Conservation (phyloP, 2,113 vertebrate species). For the Mellivora capensis region DNA sequence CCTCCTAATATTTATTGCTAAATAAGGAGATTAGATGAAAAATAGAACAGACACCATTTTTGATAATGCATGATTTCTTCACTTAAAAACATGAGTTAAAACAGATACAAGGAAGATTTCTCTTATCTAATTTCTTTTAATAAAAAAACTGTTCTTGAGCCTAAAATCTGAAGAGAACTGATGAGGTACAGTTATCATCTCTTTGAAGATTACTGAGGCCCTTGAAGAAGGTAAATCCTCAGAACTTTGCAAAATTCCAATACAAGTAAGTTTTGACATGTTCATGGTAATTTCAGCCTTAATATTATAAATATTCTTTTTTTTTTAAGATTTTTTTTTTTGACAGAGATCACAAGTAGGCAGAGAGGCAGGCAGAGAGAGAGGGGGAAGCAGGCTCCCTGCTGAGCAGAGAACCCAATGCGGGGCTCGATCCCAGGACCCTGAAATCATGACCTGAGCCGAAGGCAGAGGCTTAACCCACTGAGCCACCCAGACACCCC, state of each 20-base stretch:
- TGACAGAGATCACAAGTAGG: too few relatives aligned
- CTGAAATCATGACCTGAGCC: too few relatives aligned
- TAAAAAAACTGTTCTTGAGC: not conserved
- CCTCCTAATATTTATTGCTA: not conserved
- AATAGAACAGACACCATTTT: not conserved
- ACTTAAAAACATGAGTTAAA: not conserved
- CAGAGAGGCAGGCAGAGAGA: too few relatives aligned
- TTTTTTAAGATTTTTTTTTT: too few relatives aligned
- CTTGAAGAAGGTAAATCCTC: slow-evolving; percentile 9
- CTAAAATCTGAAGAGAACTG: not conserved
- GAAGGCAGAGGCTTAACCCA: too few relatives aligned
- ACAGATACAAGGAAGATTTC: not conserved
- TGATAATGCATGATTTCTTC: not conserved
- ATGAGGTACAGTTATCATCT: not conserved
- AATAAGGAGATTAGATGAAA: not conserved
- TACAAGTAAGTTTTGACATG: not conserved
- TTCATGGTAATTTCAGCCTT: not conserved
- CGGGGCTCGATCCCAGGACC: too few relatives aligned
- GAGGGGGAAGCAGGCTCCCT: too few relatives aligned
- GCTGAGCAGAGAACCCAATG: too few relatives aligned
- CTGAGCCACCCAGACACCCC: too few relatives aligned
- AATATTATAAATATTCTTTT: not conserved
- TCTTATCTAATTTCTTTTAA: not conserved
- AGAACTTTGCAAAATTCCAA: slow-evolving; percentile 15
- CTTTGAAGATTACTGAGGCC: not conserved